phyloP scores from a whole-genome alignment of 1,140 invertebrate species.

The Ditylenchus dipsaci region DNA sequence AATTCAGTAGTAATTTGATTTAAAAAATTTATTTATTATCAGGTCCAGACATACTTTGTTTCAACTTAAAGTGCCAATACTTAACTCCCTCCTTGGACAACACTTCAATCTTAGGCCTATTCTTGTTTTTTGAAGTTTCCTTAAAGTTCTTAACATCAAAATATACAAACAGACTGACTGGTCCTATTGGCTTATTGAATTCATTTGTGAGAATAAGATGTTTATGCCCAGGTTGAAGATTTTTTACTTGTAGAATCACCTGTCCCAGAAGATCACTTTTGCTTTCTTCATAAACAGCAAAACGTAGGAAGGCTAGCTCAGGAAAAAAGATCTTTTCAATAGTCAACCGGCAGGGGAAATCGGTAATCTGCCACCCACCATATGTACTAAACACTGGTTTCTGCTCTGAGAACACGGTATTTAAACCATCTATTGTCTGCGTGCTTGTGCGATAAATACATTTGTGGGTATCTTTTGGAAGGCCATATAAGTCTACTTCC shows the following conservation, averaged over 20 bases:
- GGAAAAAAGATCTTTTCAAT: slow-evolving; percentile 78
- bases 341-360: neutral
- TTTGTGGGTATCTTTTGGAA: slow-evolving; percentile 93
- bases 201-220: slow-evolving; percentile 33
- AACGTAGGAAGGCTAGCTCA: slow-evolving; percentile 87
- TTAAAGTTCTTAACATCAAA: slow-evolving; percentile 60
- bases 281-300: slow-evolving; percentile 94
- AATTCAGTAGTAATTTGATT: too few relatives aligned
- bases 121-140: slow-evolving; percentile 42
- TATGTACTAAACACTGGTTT: slow-evolving; percentile 62
- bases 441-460: slow-evolving; percentile 92
- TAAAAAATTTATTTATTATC: too few relatives aligned
- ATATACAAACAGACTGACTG: slow-evolving; percentile 61
- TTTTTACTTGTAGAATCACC: slow-evolving; percentile 88
- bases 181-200: slow-evolving; percentile 55
- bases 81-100: too few relatives aligned
- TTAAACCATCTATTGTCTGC: slow-evolving; percentile 89
- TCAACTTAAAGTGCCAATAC: too few relatives aligned
- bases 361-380: neutral
- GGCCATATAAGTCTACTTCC: slow-evolving; percentile 98
- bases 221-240: slow-evolving; percentile 77
- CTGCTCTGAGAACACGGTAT: slow-evolving; percentile 73
- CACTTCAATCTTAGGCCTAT: too few relatives aligned
- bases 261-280: slow-evolving; percentile 81
- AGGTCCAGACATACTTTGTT: too few relatives aligned